Evolutionary conservation across 2,113 vertebrate genomes (phyloP).

Genomic region (Apodemus sylvaticus): DNA sequence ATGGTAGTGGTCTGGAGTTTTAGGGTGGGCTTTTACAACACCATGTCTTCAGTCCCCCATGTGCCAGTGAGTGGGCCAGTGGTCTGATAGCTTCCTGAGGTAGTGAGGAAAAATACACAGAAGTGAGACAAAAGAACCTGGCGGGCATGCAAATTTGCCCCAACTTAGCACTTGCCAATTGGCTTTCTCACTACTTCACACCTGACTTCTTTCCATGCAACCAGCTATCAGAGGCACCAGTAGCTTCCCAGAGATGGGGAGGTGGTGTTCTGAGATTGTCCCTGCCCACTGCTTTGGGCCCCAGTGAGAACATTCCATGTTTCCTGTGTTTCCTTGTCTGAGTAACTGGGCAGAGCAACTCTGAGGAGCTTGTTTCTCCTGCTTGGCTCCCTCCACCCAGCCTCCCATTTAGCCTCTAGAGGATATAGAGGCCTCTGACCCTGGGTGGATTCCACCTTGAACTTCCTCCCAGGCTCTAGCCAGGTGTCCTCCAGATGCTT

Average conservation of each 20-base stretch:
- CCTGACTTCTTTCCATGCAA: accelerated
- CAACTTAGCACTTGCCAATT: accelerated
- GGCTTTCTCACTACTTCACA: accelerated
- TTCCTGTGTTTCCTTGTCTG: background rate
- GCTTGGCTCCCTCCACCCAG: background rate
- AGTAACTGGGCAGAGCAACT: conserved; percentile 47
- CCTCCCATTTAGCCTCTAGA: background rate
- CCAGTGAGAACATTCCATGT: background rate
- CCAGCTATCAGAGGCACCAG: accelerated
- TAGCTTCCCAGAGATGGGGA: background rate
- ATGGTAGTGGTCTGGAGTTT: background rate
- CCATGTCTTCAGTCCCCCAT: background rate
- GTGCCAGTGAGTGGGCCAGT: accelerated
- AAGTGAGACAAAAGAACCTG: accelerated
- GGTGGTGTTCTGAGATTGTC: background rate
- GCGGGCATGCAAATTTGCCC: accelerated
- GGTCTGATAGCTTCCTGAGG: accelerated
- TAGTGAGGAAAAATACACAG: accelerated
- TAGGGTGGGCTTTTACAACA: accelerated
- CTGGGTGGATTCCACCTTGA: background rate
- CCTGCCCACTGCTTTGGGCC: background rate
- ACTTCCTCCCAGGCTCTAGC: background rate
- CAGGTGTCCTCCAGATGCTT: background rate
- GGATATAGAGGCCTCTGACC: background rate
- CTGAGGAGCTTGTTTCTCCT: background rate